Conservation (phyloP, 2,888 invertebrate species). For the Hipparchia sbordonii region DNA sequence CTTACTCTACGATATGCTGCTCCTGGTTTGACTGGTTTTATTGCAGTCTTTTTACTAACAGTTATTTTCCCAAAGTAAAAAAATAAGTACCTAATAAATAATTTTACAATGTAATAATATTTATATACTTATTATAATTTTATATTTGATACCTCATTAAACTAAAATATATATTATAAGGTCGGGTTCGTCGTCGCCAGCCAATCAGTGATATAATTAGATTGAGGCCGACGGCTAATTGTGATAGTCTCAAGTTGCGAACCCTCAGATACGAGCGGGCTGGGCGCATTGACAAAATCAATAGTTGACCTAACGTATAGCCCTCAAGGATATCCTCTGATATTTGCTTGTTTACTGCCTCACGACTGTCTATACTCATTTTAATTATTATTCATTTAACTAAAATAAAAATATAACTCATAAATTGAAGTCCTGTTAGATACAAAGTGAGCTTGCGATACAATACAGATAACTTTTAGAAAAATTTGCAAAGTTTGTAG, state of each 20-base stretch:
- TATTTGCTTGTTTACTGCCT: constrained; percentile 3
- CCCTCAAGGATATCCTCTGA: constrained; percentile 51
- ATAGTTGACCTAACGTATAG: constrained; percentile 65
- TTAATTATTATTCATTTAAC: too few relatives aligned
- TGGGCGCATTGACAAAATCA: constrained; percentile 63
- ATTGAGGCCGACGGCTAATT: constrained; percentile 75
- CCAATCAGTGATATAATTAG: constrained; percentile 81
- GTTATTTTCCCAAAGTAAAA: too few relatives aligned
- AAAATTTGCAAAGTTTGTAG: too few relatives aligned
- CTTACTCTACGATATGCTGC: too few relatives aligned
- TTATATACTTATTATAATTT: background rate
- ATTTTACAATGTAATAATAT: too few relatives aligned
- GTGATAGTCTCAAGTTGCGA: constrained; percentile 78
- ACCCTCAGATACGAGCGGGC: constrained; percentile 58
- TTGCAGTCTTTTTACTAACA: too few relatives aligned
- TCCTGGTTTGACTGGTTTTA: too few relatives aligned
- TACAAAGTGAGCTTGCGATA: too few relatives aligned
- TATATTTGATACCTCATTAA: constrained; percentile 31
- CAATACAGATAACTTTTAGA: too few relatives aligned
- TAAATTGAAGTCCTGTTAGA: too few relatives aligned
- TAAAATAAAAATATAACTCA: too few relatives aligned
- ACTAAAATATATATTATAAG: constrained; percentile 20
- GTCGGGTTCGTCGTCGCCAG: constrained; percentile 44
- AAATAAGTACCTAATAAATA: too few relatives aligned
- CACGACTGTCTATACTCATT: background rate